Percentiles rank a stretch among this genome's conserved stretches.
Evolutionary conservation across 2,797 vertebrate genomes (phyloP).

Genomic region (Potorous gilbertii): DNA sequence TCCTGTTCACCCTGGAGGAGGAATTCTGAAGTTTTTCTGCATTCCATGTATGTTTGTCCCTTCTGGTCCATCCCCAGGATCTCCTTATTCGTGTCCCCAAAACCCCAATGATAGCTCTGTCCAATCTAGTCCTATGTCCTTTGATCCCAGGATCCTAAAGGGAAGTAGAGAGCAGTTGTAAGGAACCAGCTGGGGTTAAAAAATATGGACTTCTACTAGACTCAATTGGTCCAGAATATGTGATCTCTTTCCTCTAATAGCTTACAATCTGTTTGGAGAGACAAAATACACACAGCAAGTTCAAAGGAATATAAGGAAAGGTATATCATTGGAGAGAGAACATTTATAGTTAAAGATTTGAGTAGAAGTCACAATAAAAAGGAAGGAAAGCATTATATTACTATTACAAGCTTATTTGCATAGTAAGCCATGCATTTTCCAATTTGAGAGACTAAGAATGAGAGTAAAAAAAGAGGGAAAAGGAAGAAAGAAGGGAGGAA

Average conservation of each 20-base stretch:
- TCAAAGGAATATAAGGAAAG: background rate
- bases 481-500: too few species aligned
- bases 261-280: background rate
- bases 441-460: background rate
- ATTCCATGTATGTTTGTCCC: background rate
- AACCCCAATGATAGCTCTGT: background rate
- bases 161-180: background rate
- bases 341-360: background rate
- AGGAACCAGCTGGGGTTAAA: background rate
- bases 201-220: background rate
- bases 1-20: background rate
- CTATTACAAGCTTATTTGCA: background rate
- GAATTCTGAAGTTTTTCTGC: background rate
- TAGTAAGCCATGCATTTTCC: background rate
- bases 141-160: background rate
- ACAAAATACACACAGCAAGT: background rate
- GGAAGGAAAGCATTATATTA: background rate
- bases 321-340: background rate
- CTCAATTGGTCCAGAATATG: background rate
- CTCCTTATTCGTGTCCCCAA: background rate
- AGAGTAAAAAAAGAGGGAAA: background rate
- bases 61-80: background rate
- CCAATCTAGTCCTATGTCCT: background rate
- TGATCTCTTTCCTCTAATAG: background rate
- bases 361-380: background rate